These are phyloP conservation scores for Patagioenas fasciata DNA, from an alignment of 2,113 vertebrate genomes.

Conservation along the genomic window DNA sequence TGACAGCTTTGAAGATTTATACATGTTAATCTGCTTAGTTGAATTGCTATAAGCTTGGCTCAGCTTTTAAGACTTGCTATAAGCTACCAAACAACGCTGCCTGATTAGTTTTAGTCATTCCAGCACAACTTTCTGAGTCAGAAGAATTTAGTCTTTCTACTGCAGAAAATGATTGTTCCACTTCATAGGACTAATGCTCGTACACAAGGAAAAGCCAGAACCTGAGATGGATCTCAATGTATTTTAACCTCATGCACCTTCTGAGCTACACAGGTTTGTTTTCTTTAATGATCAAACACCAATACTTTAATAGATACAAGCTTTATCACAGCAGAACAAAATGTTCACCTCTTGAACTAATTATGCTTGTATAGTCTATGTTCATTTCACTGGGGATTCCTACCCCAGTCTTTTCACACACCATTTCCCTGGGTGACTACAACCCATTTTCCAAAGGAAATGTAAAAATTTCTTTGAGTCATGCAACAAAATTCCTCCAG, in stretches of 20 bases:
- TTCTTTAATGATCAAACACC: not conserved
- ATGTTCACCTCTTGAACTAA: not conserved
- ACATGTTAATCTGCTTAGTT: not conserved
- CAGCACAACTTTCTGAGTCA: not conserved
- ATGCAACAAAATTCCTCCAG: not conserved
- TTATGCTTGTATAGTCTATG: rapidly evolving
- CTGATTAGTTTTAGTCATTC: not conserved
- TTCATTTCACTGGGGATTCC: not conserved
- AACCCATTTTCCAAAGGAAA: not conserved
- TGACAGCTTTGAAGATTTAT: not conserved
- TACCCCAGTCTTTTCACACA: not conserved
- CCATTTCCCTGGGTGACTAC: not conserved
- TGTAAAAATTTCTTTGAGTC: not conserved
- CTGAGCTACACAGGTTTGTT: not conserved
- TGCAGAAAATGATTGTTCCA: not conserved
- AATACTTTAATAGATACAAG: not conserved
- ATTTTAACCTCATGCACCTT: not conserved
- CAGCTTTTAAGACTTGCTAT: not conserved
- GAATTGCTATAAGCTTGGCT: not conserved
- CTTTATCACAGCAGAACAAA: not conserved
- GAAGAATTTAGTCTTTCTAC: not conserved
- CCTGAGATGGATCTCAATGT: not conserved
- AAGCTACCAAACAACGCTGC: not conserved
- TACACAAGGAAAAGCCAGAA: not conserved
- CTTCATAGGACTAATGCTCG: not conserved